Evolutionary conservation across 2,888 invertebrate species (phyloP).

Genomic region (Drosophila neutralis): DNA sequence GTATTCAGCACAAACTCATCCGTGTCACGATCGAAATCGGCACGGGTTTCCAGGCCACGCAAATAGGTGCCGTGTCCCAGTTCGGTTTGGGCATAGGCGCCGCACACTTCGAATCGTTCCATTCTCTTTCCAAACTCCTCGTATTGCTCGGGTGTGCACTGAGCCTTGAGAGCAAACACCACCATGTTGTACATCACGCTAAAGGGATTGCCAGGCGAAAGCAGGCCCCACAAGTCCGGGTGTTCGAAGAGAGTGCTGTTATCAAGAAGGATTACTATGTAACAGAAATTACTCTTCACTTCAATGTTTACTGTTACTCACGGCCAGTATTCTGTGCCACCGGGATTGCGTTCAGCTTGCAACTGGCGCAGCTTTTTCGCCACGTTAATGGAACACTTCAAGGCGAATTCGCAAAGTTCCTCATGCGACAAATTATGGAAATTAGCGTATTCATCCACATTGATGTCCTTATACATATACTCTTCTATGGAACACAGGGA

Average conservation of each 20-base stretch:
- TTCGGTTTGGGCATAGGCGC: constrained; percentile 99
- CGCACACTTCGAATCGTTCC: constrained; percentile 92
- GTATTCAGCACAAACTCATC: constrained; percentile 95
- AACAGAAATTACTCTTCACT: background rate
- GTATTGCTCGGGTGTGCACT: constrained; percentile 94
- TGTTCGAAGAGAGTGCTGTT: constrained; percentile 53
- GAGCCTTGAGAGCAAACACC: constrained; percentile 93
- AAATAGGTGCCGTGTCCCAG: constrained; percentile 97
- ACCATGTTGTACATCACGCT: constrained; percentile 96
- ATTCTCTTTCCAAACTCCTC: constrained; percentile 93
- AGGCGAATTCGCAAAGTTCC: constrained; percentile 64
- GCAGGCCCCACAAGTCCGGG: constrained; percentile 58
- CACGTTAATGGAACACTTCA: constrained; percentile 82
- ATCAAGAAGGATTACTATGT: background rate
- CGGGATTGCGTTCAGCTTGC: constrained; percentile 88
- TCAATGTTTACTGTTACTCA: constrained; percentile 59
- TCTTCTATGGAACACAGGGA: constrained; percentile 28
- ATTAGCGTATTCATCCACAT: constrained; percentile 38
- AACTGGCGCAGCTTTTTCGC: constrained; percentile 90
- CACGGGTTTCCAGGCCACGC: constrained; percentile 94
- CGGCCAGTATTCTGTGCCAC: constrained; percentile 81
- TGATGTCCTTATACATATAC: constrained; percentile 55
- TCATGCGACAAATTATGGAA: constrained; percentile 72
- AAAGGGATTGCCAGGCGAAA: constrained; percentile 83
- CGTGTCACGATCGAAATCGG: constrained; percentile 92